Conservation (phyloP, 2,113 vertebrate genomes). For the Cochlearius cochlearius region DNA sequence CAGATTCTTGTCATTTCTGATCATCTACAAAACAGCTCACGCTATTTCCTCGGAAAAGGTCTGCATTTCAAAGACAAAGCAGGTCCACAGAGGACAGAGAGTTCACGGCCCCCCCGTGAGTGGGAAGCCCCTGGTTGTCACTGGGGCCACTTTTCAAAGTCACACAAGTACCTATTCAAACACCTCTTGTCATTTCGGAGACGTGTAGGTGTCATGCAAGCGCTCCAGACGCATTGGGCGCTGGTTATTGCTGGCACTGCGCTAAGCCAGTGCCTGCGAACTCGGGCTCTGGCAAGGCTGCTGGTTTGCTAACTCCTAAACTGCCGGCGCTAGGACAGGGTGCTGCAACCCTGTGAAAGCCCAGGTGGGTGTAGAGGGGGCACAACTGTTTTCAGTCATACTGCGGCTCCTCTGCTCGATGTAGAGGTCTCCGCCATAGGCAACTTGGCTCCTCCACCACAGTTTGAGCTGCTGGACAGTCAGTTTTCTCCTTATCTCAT, state of each 20-base stretch:
- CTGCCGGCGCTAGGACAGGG: not conserved
- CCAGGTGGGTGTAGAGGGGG: not conserved
- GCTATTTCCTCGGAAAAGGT: not conserved
- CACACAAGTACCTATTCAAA: not conserved
- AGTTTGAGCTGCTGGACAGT: not conserved
- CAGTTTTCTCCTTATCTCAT: not conserved
- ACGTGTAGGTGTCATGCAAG: not conserved
- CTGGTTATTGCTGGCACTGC: not conserved
- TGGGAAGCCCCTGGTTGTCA: not conserved
- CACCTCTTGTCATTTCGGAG: not conserved
- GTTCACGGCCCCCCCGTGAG: not conserved
- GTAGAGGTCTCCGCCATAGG: not conserved
- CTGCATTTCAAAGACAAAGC: not conserved
- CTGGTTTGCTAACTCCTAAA: not conserved
- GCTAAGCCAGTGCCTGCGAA: not conserved
- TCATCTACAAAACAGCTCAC: not conserved
- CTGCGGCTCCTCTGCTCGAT: not conserved
- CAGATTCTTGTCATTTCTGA: not conserved
- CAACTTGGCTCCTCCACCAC: not conserved
- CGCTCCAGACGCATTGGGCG: not conserved
- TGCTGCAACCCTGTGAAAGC: not conserved
- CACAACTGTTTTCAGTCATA: not conserved
- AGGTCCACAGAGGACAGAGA: not conserved
- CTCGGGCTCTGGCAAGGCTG: not conserved
- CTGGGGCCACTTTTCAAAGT: not conserved